These are phyloP conservation scores for Rhingia campestris DNA, from an alignment of 2,888 invertebrate genomes.

Conservation along the genomic window DNA sequence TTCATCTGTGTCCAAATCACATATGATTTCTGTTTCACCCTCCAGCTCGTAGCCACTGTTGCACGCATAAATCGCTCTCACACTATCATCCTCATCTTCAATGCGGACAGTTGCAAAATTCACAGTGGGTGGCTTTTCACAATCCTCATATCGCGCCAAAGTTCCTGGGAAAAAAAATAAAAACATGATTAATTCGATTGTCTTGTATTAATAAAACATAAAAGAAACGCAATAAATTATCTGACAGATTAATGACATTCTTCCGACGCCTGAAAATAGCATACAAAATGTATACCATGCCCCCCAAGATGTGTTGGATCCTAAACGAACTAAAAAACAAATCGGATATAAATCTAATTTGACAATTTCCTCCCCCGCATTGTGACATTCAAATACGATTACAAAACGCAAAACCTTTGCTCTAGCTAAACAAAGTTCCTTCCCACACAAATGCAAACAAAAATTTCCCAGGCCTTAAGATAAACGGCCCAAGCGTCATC, in stretches of 20 bases:
- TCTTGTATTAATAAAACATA: neutral
- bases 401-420: too few relatives aligned
- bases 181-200: slow-evolving; percentile 2
- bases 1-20: slow-evolving; percentile 80
- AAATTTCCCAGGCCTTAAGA: neutral
- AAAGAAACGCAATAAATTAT: slow-evolving; percentile 12
- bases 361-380: too few relatives aligned
- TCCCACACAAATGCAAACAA: neutral
- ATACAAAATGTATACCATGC: neutral
- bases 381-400: too few relatives aligned
- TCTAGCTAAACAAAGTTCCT: too few relatives aligned
- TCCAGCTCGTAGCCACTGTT: slow-evolving; percentile 78
- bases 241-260: slow-evolving; percentile 17
- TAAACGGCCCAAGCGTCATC: slow-evolving; percentile 5
- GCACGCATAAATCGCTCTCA: slow-evolving; percentile 80
- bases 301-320: too few relatives aligned
- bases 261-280: neutral
- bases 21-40: slow-evolving; percentile 78
- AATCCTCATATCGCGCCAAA: slow-evolving; percentile 78
- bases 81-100: slow-evolving; percentile 79
- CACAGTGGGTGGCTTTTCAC: slow-evolving; percentile 80
- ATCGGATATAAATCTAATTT: too few relatives aligned
- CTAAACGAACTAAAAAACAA: too few relatives aligned
- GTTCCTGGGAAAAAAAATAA: slow-evolving; percentile 58
- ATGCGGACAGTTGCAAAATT: slow-evolving; percentile 77